These are phyloP conservation scores for Holothuria leucospilota DNA, from an alignment of 53 echinoderm and acorn worm species.

Conservation along the genomic window DNA sequence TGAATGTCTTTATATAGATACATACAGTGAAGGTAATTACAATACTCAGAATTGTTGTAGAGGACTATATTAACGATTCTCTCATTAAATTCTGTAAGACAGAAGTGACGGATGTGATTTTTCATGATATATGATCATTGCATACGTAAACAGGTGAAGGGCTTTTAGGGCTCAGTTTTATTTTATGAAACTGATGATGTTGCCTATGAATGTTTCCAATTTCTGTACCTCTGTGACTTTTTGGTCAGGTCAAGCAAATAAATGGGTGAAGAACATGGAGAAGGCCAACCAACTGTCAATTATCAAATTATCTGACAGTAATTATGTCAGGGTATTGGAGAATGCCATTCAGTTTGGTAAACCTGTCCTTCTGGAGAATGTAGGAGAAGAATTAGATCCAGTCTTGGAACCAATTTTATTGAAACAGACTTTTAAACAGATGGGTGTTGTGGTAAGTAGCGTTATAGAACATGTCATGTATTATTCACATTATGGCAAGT, in stretches of 20 bases:
- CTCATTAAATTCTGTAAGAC: too few species aligned
- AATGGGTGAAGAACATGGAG: slow-evolving; percentile 99
- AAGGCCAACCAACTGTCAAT: slow-evolving; percentile 87
- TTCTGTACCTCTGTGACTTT: neutral
- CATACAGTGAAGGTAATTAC: too few species aligned
- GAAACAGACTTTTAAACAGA: slow-evolving; percentile 96
- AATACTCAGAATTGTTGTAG: too few species aligned
- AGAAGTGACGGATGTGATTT: too few species aligned
- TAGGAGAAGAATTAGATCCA: slow-evolving; percentile 95
- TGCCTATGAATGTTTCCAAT: too few species aligned
- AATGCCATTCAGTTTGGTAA: slow-evolving; percentile 99
- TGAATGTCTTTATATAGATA: neutral
- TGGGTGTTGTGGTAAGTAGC: slow-evolving; percentile 88
- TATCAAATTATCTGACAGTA: slow-evolving; percentile 92
- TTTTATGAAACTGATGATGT: too few species aligned
- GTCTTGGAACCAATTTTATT: slow-evolving; percentile 90
- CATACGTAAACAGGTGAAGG: too few species aligned
- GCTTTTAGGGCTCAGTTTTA: too few species aligned
- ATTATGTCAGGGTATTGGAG: slow-evolving; percentile 93
- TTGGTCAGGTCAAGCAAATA: slow-evolving; percentile 93
- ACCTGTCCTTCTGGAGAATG: slow-evolving; percentile 95
- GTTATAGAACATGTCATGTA: neutral
- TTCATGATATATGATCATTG: too few species aligned
- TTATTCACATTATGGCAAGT: neutral
- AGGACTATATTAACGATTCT: too few species aligned